Evolutionary conservation across 2,113 vertebrate genomes (phyloP).

Genomic region (Diglossa brunneiventris): DNA sequence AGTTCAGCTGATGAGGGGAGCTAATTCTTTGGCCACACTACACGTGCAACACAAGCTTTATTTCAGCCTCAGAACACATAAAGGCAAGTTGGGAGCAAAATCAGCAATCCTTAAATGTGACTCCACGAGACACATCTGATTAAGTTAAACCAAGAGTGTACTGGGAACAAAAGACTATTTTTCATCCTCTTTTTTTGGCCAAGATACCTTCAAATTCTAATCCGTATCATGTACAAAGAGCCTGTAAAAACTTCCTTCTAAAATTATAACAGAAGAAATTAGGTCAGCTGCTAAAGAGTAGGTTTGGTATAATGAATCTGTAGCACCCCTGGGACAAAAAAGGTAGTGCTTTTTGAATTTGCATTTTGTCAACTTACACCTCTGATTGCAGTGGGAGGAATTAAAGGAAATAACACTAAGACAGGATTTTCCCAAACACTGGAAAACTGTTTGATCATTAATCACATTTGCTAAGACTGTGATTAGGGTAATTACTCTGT

Average conservation of each 20-base stretch:
- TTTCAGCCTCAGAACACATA: background rate
- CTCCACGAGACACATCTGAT: background rate
- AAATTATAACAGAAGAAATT: constrained; percentile 36
- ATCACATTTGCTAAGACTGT: constrained; percentile 6
- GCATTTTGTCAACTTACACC: background rate
- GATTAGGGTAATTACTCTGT: constrained; percentile 24
- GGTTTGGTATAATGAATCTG: background rate
- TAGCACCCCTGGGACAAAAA: background rate
- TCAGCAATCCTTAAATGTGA: background rate
- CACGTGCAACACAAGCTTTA: background rate
- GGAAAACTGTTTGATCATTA: constrained; percentile 35
- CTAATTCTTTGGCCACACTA: background rate
- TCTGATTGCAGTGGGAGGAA: background rate
- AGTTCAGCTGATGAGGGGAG: background rate
- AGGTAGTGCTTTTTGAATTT: constrained; percentile 21
- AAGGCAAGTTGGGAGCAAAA: background rate
- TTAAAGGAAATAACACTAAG: background rate
- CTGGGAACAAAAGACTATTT: background rate
- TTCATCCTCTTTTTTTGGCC: background rate
- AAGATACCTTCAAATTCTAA: background rate
- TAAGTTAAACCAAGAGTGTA: background rate
- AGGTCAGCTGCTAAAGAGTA: constrained; percentile 14
- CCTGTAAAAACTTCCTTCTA: constrained; percentile 14
- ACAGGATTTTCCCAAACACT: background rate
- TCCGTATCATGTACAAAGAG: background rate